Base-by-base conservation (phyloP, 2,113 vertebrate species). In the Junco hyemalis region DNA sequence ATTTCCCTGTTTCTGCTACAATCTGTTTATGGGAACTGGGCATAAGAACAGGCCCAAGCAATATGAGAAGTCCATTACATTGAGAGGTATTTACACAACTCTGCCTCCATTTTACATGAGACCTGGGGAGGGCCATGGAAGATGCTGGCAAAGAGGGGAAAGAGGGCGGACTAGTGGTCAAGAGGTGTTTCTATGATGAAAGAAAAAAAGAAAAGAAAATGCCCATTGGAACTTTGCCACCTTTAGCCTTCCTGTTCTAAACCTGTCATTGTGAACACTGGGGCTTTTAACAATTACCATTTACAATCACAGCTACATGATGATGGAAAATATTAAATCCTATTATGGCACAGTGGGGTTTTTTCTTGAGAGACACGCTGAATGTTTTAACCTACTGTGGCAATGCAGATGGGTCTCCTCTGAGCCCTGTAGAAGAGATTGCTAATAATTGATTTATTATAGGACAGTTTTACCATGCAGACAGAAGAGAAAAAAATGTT, bases 401-500 rank as follows among this genome's bases (percentile, higher is more conserved):
- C 64, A 74, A 88, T 78, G 60, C 26, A 90, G 64, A 93, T 69
- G 36, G 7, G 31, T 78, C 50, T 74, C 25, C 72, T 93, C 40
- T 36, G 20, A 81, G 72, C 22, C 22, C 56, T 47, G 15, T 73
- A 86, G 31, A 94, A 61, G 40, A 86, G 20, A 74, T 38, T 60
- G 14, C 6, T 51, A 84, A 84, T 86, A 83, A 93, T 48, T 42
- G 24, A 28, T 74, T 95, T 81, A 88, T 95, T 92, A 84, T 4
- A 68, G 28, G 48, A 81, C 10, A 84, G 65, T 40, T 74, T 91
- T 10, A 21, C 20, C 31, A 64, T 13, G 13, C 38, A 91, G n/a
- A 28, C 45, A 33, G 36, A 68, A 81, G 11, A 80, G 12, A 36
- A 77, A 88, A 81, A 81, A 59, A 4, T 1, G 4, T 8, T 72